Base-by-base conservation (phyloP, 2,888 invertebrate genomes). In the Lysandra coridon region DNA sequence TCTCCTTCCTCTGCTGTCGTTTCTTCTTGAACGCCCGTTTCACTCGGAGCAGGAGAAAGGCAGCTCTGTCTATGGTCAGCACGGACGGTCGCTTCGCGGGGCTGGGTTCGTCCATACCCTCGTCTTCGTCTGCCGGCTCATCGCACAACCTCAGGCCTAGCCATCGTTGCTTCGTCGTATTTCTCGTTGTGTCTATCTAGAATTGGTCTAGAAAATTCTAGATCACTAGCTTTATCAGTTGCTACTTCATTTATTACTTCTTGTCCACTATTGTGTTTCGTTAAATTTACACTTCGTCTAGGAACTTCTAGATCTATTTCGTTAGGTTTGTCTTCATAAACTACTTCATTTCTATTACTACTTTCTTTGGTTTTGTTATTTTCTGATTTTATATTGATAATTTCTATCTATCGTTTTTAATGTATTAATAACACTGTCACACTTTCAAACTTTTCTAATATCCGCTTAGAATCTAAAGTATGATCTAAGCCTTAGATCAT, bases 1-100 rank as follows among this genome's bases (percentile, higher is more conserved):
- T 97, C 82, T 98, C 98, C 88, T 98, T 98, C 85, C 97, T 95
- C 89, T 97, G 97, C 88, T 98, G 96, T 84, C 98, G 96, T 94
- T 98, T 98, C 95, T 97, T 98, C 92, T 97, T 98, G 92, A 98
- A 98, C 69, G 98, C 98, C 87, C 97, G 96, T 88, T 98, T 98
- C 80, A 98, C 98, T 84, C 98, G 95, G 84, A 98, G 95, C 84
- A 98, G 95, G 62, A 98, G 95, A 90, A 98, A 98, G 79, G 98
- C 98, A 78, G 98, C 98, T 83, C 98, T 96, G 95, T 98, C 98
- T 89, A 98, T 98, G 85, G 98, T 97, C 84, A 98, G 94, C 82
- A 96, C 95, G 84, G 96, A 96, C 86, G 96, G 96, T 90, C 96
- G 95, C 89, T 95, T 95, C 86, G 92, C 88, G 83, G 92, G 86